Evolutionary conservation across 30 jellyfish, hydroid and myxozoan species (phyloP), one percentile per base, ranked within the genome.

Genomic region (Hydra vulgaris): DNA sequence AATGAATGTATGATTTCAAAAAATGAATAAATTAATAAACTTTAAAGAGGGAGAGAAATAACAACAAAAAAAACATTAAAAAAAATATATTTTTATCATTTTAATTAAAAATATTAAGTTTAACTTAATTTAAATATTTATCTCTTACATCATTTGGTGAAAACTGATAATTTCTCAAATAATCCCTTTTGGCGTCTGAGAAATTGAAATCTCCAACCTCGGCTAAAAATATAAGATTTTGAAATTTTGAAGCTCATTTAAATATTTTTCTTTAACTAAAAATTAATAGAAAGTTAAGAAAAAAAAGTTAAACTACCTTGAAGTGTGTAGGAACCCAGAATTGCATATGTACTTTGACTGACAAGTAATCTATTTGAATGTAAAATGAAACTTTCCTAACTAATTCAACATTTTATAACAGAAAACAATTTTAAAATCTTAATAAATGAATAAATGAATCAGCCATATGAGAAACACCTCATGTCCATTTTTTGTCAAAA

Each of bases 131-230:
- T 61, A 16, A 24, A 79, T 21, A 79, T 69, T 18, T 23, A 26
- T 26, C 25, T 23, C 72, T 26, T 52, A 79, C 96, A 88, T 89
- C 89, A 25, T 81, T 88, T 0, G 97, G 95, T 18, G 95, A 82
- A 55, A 90, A 86, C 56, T 90, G 90, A 86, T 90, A 90, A 23
- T 86, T 95, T 24, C 82, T 90, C 53, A 90, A 84, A 74, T 90
- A 90, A 71, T 69, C 67, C 7, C 27, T 40, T 24, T 88, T 88
- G 78, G 82, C 88, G 21, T 85, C 94, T 16, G 74, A 75, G 0
- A 79, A 81, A 54, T 86, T 82, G 78, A 79, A 86, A 54, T 90
- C 97, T 23, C 97, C 97, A 71, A 90, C 67, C 80, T 90, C 97
- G 78, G 96, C 97, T 90, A 77, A 71, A 85, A 83, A 7, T n/a